Evolutionary conservation across 1,140 invertebrate genomes (phyloP), one percentile per base, ranked within the genome.

Genomic region (Calosoma granatense): DNA sequence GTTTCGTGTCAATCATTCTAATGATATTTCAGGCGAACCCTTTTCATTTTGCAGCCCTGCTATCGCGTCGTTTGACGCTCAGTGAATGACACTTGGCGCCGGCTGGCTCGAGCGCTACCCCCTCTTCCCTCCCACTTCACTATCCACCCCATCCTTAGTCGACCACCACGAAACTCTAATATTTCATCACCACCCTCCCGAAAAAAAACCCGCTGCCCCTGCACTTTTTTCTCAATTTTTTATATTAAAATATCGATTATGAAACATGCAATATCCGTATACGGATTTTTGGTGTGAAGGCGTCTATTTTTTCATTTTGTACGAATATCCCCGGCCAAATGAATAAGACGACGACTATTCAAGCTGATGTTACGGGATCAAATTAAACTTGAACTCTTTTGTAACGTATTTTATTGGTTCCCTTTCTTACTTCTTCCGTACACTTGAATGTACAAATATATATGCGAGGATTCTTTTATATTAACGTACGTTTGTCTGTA

Each of bases 1-100:
- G 65, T 67, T 67, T 64, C 64, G 54, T 65, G 65, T 67, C 65
- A 67, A 65, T 67, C 65, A 67, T 67, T 64, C 63, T 67, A 67
- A 67, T 66, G 65, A 66, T 66, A 67, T 67, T 67, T 67, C 64
- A 11, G 60, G 60, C 61, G 65, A 66, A 65, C 64, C 64, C 64
- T 66, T 66, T 66, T 66, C 64, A 62, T 65, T 65, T 65, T 59
- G 62, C 64, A 64, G 64, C 60, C 26, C n/a, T n/a, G 26, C 26
- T 9, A 9, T 12, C 9, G 41, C 41, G 17, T 60, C 56, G 63
- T 59, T 63, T 64, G 64, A 56, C 54, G 58, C 55, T 56, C 56
- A 59, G 59, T 55, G 59, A 62, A 65, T 60, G 63, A 60, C 56
- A 41, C 26, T 53, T 53, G 59, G 62, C 62, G 62, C 62, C 62